These are phyloP conservation scores for Conops quadrifasciatus DNA, from an alignment of 2,888 invertebrate genomes.

Conservation along the genomic window DNA sequence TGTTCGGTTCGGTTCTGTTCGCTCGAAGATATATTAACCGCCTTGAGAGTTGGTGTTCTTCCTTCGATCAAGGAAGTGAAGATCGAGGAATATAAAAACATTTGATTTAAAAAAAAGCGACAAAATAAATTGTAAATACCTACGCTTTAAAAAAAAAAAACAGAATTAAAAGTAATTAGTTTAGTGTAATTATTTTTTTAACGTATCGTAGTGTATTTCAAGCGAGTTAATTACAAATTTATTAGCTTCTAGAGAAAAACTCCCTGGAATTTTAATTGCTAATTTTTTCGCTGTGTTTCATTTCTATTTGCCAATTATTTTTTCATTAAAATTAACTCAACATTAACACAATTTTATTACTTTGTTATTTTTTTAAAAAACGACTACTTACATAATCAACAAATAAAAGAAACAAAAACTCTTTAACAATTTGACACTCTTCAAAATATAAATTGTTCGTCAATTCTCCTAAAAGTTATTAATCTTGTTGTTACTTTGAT, in stretches of 20 bases:
- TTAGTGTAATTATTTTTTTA: background rate
- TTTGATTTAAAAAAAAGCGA: background rate
- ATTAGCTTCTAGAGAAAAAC: background rate
- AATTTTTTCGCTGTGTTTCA: background rate
- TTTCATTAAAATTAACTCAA: background rate
- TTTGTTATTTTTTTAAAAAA: background rate
- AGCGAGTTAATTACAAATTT: background rate
- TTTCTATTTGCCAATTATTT: background rate
- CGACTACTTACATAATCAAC: background rate
- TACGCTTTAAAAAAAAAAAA: background rate
- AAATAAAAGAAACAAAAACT: background rate
- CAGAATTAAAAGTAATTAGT: background rate
- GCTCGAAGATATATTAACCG: slow-evolving; percentile 11
- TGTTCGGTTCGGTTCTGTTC: slow-evolving; percentile 49
- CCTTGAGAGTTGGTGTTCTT: background rate
- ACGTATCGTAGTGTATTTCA: background rate
- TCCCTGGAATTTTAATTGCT: background rate
- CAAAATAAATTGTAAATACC: background rate
- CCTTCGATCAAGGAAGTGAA: background rate
- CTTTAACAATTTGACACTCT: background rate
- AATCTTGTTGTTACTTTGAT: too few species aligned
- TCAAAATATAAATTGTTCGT: background rate
- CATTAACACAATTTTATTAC: too few species aligned
- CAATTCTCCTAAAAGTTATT: too few species aligned
- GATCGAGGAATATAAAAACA: background rate